Conservation (phyloP, 2,113 vertebrate genomes). For the Prionailurus bengalensis region DNA sequence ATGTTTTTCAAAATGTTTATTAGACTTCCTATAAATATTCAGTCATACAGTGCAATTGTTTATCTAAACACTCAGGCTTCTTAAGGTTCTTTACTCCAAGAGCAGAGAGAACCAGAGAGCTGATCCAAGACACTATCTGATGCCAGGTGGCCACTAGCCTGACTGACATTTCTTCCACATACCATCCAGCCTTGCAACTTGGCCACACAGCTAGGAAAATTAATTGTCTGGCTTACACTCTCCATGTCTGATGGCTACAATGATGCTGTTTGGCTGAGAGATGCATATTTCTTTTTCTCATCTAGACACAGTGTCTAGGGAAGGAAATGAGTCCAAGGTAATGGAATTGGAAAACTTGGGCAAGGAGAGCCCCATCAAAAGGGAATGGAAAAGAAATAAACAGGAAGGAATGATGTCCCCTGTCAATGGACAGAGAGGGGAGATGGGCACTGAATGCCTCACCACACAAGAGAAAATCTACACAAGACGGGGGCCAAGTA, state of each 20-base stretch:
- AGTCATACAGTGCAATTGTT: slow-evolving; percentile 33
- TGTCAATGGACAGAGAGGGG: background rate
- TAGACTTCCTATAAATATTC: slow-evolving; percentile 46
- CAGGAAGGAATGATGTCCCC: slow-evolving; percentile 35
- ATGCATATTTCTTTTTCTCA: slow-evolving; percentile 80
- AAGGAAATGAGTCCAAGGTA: slow-evolving; percentile 64
- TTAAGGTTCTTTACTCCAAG: slow-evolving; percentile 77
- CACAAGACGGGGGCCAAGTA: background rate
- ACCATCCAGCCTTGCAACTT: slow-evolving; percentile 76
- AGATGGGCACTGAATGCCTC: background rate
- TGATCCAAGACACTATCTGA: slow-evolving; percentile 74
- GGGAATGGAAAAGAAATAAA: slow-evolving; percentile 70
- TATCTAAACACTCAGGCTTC: slow-evolving; percentile 39
- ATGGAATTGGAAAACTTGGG: slow-evolving; percentile 72
- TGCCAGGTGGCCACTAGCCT: slow-evolving; percentile 83
- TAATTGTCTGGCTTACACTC: slow-evolving; percentile 64
- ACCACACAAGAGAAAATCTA: background rate
- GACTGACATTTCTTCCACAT: slow-evolving; percentile 85
- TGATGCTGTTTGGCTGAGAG: slow-evolving; percentile 78
- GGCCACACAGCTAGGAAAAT: slow-evolving; percentile 85
- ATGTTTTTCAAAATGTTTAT: slow-evolving; percentile 58
- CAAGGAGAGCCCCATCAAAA: slow-evolving; percentile 63
- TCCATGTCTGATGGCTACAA: slow-evolving; percentile 68
- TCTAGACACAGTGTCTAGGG: slow-evolving; percentile 74
- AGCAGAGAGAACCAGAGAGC: slow-evolving; percentile 77